Base-by-base conservation (phyloP, 1,140 invertebrate species). In the Archivesica marissinica region DNA sequence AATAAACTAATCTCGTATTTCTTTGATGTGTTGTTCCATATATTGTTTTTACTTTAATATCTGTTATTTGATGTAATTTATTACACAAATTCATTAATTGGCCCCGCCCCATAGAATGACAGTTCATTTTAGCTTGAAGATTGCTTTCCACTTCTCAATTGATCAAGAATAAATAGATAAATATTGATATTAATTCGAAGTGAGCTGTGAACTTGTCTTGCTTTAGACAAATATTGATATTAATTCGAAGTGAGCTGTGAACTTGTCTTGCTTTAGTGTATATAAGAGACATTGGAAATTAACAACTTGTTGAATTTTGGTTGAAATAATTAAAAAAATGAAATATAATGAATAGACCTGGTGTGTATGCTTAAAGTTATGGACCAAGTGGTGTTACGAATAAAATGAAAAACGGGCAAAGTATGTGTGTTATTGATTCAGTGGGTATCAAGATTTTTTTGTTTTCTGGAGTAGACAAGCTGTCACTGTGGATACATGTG, bases 401-500 rank as follows among this genome's bases (percentile, higher is more conserved):
- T 64, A 33, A 64, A 64, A 64, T 64, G 59, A 64, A 35, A 64
- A 35, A 13, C 33, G 33, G 30, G 33, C 38, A 20, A 64, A 64
- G 38, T 64, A 33, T 35, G 59, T 33, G 38, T 15, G 30, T 7
- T 64, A 64, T 64, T 64, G 59, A 64, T 64, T 64, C 59, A 64
- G 28, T 20, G n/a, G 59, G 59, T 64, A 64, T 64, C 59, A 64
- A n/a, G n/a, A 3, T 64, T 64, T 52, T 64, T 25, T 13, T 35
- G 33, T 64, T 64, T 35, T 7, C 28, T 15, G 30, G 33, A 35
- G 30, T 64, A 9, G 23, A 64, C 59, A 64, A 64, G 59, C 59
- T 64, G 59, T 64, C 59, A 64, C 59, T 64, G 59, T 64, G 38
- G 28, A 64, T 64, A n/a, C n/a, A n/a, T n/a, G n/a, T n/a, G n/a